Percentiles rank a stretch among this genome's conserved stretches.
phyloP scores from a whole-genome alignment of 2,113 vertebrate species.

The Symphodus melops region DNA sequence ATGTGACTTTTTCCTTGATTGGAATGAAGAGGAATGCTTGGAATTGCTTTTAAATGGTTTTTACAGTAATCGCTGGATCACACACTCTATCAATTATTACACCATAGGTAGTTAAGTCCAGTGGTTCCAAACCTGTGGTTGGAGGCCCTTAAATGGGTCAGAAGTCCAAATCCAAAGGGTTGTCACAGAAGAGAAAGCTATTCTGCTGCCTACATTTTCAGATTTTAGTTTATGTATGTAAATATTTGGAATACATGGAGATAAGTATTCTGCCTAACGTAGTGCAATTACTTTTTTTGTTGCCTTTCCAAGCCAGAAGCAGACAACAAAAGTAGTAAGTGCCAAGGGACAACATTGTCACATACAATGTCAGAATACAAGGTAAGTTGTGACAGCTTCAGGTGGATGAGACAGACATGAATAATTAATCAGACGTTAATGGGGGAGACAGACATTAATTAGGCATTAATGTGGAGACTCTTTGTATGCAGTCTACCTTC shows the following conservation, averaged over 20 bases:
- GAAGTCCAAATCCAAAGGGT: neutral
- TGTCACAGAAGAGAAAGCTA: neutral
- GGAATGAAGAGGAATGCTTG: too few relatives aligned
- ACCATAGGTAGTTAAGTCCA: too few relatives aligned
- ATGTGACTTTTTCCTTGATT: neutral
- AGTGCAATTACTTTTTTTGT: neutral
- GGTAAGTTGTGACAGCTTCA: slow-evolving; percentile 68
- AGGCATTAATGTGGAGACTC: slow-evolving; percentile 68
- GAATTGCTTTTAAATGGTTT: neutral
- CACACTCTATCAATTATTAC: neutral
- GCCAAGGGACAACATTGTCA: slow-evolving; percentile 39
- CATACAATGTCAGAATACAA: slow-evolving; percentile 49
- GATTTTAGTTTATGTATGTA: neutral
- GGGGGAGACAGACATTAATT: slow-evolving; percentile 73
- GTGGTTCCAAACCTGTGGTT: neutral
- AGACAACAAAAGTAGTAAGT: slow-evolving; percentile 24
- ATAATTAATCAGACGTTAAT: slow-evolving; percentile 72
- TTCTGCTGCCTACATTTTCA: neutral
- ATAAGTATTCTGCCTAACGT: neutral
- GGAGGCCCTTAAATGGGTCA: neutral
- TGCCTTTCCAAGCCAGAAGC: neutral
- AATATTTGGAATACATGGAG: too few relatives aligned
- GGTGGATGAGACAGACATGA: slow-evolving; percentile 64
- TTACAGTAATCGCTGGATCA: neutral
- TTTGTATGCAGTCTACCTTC: slow-evolving; percentile 41